Base-by-base conservation (phyloP, 2,797 vertebrate genomes). In the Xerus rutilus region DNA sequence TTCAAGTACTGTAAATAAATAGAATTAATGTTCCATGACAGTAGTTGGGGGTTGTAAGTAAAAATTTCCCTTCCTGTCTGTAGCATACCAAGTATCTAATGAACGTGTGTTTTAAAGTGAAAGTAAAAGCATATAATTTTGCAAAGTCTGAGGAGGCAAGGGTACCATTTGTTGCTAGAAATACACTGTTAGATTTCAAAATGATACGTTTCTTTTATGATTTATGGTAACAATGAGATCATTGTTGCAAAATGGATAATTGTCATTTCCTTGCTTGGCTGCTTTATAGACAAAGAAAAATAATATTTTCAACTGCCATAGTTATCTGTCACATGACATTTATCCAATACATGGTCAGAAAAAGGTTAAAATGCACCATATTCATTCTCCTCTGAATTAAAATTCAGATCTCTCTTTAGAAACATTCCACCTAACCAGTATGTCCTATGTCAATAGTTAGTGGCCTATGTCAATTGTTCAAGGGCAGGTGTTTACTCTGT, bases 41-140 rank as follows among this genome's bases (percentile, higher is more conserved):
- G 0, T 35, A 0, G 0, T 17, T 47, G 47, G 47, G 20, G 2
- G 0, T 8, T 52, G 20, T 21, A 39, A 23, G 30, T 32, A 0
- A 54, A 35, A 64, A 43, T 12, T 18, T 47, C 7, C 62, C 3
- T 32, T 95, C 15, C 7, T 78, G 14, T 54, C 5, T 78, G 15
- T 11, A 59, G 30, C 13, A 47, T 28, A 62, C 11, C 65, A 7
- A 59, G 14, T 49, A 78, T 2, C 13, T 23, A 69, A 4, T n/a
- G 43, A 84, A 0, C 10, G 32, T n/a, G 64, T 23, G 3, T 35
- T 89, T 88, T 79, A 93, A 47, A 86, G 5, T 45, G 18, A 89
- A 86, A 74, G 28, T 64, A 67, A 74, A 3, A 5, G 47, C 4
- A 59, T 20, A 47, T 39, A 77, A 93, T 85, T 52, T 93, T 32